A percentile compares a stretch with the other conserved stretches of the same genome.
Conservation (phyloP, 2,113 vertebrate genomes). For the Aepyceros melampus region DNA sequence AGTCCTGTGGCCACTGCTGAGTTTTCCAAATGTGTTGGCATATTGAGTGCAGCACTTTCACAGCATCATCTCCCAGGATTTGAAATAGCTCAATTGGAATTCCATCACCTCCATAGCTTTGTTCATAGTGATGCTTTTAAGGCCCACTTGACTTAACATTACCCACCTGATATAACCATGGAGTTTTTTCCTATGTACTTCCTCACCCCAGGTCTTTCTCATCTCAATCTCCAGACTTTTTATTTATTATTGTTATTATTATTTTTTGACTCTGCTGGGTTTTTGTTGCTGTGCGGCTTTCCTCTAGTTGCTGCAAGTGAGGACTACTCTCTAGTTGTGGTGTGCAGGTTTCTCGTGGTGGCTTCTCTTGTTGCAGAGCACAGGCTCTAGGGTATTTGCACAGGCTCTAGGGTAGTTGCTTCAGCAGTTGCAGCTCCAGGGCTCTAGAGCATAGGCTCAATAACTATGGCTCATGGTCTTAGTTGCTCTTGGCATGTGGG, state of each 20-base stretch:
- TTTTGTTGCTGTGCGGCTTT: background rate
- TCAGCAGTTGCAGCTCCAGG: background rate
- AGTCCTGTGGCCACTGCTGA: no score
- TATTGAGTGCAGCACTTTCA: no score
- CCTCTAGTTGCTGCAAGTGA: background rate
- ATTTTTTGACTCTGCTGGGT: background rate
- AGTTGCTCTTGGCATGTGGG: background rate
- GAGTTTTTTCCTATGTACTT: background rate
- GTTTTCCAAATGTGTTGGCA: no score
- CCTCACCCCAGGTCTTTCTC: background rate
- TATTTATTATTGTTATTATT: background rate
- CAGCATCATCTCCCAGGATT: no score
- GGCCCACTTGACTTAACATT: no score
- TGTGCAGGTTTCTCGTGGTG: background rate
- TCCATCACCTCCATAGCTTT: no score
- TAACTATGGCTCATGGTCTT: background rate
- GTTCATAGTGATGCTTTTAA: no score
- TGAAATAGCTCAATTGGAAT: no score
- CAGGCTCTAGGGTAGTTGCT: background rate
- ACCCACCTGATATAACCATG: no score
- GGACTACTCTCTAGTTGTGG: background rate
- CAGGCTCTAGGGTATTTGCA: background rate
- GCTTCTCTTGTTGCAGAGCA: background rate
- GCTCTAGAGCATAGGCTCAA: background rate
- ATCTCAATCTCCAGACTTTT: background rate